Base-by-base conservation (phyloP, 2,797 vertebrate species). In the Dryobates pubescens region DNA sequence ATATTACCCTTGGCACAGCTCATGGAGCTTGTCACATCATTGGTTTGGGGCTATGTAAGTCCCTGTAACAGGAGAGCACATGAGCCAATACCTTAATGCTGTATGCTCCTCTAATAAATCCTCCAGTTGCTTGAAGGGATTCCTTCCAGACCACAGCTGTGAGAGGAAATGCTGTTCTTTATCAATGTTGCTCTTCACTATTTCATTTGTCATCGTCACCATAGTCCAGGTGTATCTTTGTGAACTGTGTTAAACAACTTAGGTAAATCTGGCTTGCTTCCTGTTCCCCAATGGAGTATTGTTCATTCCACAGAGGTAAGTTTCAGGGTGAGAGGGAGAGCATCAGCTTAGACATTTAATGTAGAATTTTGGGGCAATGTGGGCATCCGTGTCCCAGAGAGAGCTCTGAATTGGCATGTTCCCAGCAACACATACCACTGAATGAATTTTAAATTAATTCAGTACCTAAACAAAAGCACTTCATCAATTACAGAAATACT, bases 161-260 rank as follows among this genome's bases (percentile, higher is more conserved):
- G 38, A 9, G 17, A 87, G 65, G 78, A 41, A 85, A 53, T 9
- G 10, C 45, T 63, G 10, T 6, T 88, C 62, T 65, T 74, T 22
- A 17, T 29, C 19, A 27, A 0, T 19, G 3, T 13, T 3, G 29
- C 18, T 32, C 57, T n/a, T 26, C 38, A 4, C 18, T 32, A 0
- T 65, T 86, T 71, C 26, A 12, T 70, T 57, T 65, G 62, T 19
- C 69, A 13, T 4, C 71, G 3, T 13, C 23, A 0, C 51, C 2
- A 0, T 2, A 3, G 56, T 7, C 41, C 47, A 41, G 71, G 83
- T 63, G 59, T 69, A 36, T 27, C 45, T 45, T 17, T 59, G 74
- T 34, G 80, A 54, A 5, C 4, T 32, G 47, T 15, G 53, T 34
- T 24, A 14, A 81, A 59, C 18, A 11, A 13, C 14, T 23, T 19